A percentile compares a stretch with the other conserved stretches of the same genome.
These are phyloP conservation scores for Anableps anableps DNA, from an alignment of 2,797 vertebrate genomes.

Conservation along the genomic window DNA sequence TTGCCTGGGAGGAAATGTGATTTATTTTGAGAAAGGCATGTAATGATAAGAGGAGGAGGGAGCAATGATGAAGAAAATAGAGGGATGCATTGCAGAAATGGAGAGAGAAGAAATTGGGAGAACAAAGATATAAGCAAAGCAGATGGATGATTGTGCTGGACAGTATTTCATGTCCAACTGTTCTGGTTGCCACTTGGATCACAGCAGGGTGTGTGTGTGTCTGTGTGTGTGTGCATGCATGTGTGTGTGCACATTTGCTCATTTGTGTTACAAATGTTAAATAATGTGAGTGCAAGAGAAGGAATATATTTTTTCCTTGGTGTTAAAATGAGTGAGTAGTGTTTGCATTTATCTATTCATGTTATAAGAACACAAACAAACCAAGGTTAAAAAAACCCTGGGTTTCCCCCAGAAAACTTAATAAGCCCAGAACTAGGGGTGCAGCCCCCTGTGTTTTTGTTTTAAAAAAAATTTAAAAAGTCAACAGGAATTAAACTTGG, in stretches of 20 bases:
- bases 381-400: neutral
- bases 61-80: constrained; percentile 47
- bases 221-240: neutral
- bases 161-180: constrained; percentile 84
- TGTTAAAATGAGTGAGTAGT: neutral
- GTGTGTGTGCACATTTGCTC: neutral
- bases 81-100: constrained; percentile 29
- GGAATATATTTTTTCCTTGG: neutral
- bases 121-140: constrained; percentile 66
- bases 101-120: constrained; percentile 16
- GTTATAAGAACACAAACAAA: neutral
- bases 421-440: too few relatives aligned
- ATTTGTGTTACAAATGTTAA: neutral
- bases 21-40: constrained; percentile 31
- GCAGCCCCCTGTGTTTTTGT: too few relatives aligned
- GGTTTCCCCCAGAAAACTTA: too few relatives aligned
- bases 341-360: neutral
- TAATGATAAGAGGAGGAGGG: constrained; percentile 25
- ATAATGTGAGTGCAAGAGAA: neutral
- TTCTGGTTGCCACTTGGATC: constrained; percentile 71
- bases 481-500: too few relatives aligned
- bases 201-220: constrained; percentile 55
- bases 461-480: too few relatives aligned
- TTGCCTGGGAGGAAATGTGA: constrained; percentile 25
- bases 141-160: constrained; percentile 81